Percentiles rank a stretch among this genome's conserved stretches.
phyloP scores from a whole-genome alignment of 2,797 vertebrate genomes.

The Poeciliopsis paucimaculata region DNA sequence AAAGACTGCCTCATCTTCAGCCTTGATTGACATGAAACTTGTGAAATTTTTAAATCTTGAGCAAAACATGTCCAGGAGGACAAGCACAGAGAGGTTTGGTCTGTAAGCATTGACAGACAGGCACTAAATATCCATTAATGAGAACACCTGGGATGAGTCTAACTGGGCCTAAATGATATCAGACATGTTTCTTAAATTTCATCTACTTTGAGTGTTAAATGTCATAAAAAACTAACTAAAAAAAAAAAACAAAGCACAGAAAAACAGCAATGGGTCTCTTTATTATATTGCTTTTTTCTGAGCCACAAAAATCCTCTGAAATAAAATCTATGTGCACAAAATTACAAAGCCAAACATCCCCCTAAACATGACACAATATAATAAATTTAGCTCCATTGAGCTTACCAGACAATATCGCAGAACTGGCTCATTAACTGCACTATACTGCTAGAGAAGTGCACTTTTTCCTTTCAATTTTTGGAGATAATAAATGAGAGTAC shows the following conservation, averaged over 20 bases:
- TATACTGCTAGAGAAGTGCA: slow-evolving; percentile 25
- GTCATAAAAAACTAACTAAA: slow-evolving; percentile 36
- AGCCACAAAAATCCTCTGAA: background rate
- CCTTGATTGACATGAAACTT: slow-evolving; percentile 46
- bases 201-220: background rate
- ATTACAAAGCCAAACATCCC: slow-evolving; percentile 16
- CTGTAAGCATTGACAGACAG: slow-evolving; percentile 44
- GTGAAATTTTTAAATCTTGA: slow-evolving; percentile 42
- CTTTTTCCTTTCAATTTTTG: slow-evolving; percentile 46
- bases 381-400: slow-evolving; percentile 21
- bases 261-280: slow-evolving; percentile 1
- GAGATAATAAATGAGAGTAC: slow-evolving; percentile 46
- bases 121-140: slow-evolving; percentile 59
- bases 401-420: slow-evolving; percentile 4
- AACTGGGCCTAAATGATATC: slow-evolving; percentile 55
- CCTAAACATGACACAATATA: slow-evolving; percentile 3
- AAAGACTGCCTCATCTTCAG: slow-evolving; percentile 1
- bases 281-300: slow-evolving; percentile 7
- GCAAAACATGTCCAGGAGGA: slow-evolving; percentile 35
- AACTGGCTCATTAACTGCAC: slow-evolving; percentile 36
- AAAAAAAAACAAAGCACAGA: slow-evolving; percentile 6
- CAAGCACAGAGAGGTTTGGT: slow-evolving; percentile 40
- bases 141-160: slow-evolving; percentile 41
- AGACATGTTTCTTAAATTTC: slow-evolving; percentile 61
- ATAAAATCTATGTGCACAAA: slow-evolving; percentile 17